Evolutionary conservation across 1,140 invertebrate genomes (phyloP), one percentile per base, ranked within the genome.

Genomic region (Heliconius eleuchia): DNA sequence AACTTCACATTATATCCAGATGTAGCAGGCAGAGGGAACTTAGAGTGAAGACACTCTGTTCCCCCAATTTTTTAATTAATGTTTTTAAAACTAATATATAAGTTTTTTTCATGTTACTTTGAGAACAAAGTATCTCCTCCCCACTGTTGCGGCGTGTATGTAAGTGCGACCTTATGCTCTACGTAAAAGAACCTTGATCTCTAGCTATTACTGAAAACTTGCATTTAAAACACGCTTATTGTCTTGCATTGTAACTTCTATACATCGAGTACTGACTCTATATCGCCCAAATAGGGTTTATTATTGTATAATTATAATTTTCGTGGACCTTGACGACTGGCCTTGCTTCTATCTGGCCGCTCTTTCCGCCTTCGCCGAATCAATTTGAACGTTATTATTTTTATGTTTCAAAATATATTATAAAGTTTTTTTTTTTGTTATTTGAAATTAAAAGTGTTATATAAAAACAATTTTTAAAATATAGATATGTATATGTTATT

Each of bases 301-400:
- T 80, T 85, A 87, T 83, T 52, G 73, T 81, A 83, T 86, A 83
- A 84, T 85, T 82, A 84, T 76, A 74, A 80, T 80, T 87, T 91
- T 87, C 78, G 86, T 86, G 75, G 89, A 92, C 92, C 92, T 94
- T 93, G 92, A 87, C 78, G 87, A 79, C 66, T 92, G 90, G 92
- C 92, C 92, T 94, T 92, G 92, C 85, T 76, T 90, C 87, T 92
- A 91, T 92, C 92, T 90, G 87, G 88, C 89, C 91, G 91, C 88
- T 93, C 92, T 93, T 94, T 94, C 92, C 92, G 92, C 92, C 92
- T 94, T 93, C 89, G 89, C 86, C 89, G 89, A 93, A 92, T 94
- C 91, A 91, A 92, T 93, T 93, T 89, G 89, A 91, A 90, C 86
- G 86, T 90, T 91, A 90, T 90, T 89, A 92, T 93, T 91, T 93